Conservation (phyloP, 2,113 vertebrate species). For the Pipra filicauda region DNA sequence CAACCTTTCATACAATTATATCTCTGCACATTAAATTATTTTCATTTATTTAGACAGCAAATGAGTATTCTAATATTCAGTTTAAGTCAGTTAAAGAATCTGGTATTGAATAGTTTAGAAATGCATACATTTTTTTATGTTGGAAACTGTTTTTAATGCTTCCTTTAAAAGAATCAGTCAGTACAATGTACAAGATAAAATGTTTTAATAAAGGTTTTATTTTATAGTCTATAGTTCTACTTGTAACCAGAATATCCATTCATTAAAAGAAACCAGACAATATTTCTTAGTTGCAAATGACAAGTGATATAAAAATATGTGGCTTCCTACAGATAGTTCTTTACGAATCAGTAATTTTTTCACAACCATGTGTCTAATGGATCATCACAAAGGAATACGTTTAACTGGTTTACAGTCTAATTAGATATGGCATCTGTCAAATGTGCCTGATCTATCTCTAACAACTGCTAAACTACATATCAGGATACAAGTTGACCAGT, state of each 20-base stretch:
- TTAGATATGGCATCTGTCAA: slow-evolving; percentile 52
- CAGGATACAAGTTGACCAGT: neutral
- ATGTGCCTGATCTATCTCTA: neutral
- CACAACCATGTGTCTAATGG: neutral
- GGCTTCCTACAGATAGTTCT: neutral
- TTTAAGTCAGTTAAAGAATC: neutral
- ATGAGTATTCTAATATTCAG: neutral
- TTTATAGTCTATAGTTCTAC: neutral
- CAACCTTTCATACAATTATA: neutral
- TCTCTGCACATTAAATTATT: neutral
- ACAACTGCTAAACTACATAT: neutral
- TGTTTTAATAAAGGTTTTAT: neutral
- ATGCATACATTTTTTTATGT: neutral
- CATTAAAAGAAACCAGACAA: neutral
- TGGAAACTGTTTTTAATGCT: neutral
- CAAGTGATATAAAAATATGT: neutral
- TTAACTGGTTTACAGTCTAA: slow-evolving; percentile 39
- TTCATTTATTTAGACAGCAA: neutral
- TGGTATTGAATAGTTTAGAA: neutral
- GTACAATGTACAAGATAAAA: neutral
- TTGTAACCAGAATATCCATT: neutral
- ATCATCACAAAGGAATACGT: neutral
- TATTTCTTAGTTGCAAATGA: neutral
- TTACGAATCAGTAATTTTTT: slow-evolving; percentile 51
- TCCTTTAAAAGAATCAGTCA: neutral